These are phyloP conservation scores for Toxostoma redivivum DNA, from an alignment of 2,113 vertebrate species.

Conservation along the genomic window DNA sequence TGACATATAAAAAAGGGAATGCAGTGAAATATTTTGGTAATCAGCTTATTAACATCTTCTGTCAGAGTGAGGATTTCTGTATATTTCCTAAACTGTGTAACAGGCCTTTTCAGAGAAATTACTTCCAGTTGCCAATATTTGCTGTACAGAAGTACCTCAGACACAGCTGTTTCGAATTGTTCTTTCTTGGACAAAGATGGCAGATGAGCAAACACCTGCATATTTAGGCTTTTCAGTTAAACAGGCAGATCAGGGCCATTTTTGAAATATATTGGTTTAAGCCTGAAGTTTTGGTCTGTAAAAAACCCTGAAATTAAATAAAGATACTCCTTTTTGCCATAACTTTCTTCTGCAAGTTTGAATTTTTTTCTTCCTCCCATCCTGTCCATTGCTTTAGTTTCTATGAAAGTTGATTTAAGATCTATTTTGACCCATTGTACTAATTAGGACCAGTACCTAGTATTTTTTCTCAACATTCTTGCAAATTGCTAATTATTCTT, in stretches of 20 bases:
- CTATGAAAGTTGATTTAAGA: background rate
- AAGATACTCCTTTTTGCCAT: background rate
- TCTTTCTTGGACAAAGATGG: background rate
- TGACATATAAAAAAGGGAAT: background rate
- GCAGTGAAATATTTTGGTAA: background rate
- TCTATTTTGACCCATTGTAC: background rate
- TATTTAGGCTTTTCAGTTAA: background rate
- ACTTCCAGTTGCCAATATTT: background rate
- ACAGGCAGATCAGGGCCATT: background rate
- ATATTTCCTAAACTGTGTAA: background rate
- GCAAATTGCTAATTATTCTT: background rate
- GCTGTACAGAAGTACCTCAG: background rate
- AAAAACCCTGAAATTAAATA: background rate
- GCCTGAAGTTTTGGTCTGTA: background rate
- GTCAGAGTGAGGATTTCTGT: background rate
- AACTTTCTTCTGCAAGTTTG: background rate
- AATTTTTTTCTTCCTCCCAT: rapidly evolving
- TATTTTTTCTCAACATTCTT: background rate
- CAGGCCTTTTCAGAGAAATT: background rate
- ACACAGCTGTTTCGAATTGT: background rate
- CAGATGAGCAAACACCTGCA: conserved; percentile 1
- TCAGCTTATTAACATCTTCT: background rate
- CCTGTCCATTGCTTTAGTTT: background rate
- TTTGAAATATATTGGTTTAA: background rate
- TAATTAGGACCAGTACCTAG: background rate